These are phyloP conservation scores for Lasioglossum lativentre DNA, from an alignment of 2,888 invertebrate genomes.

Conservation along the genomic window DNA sequence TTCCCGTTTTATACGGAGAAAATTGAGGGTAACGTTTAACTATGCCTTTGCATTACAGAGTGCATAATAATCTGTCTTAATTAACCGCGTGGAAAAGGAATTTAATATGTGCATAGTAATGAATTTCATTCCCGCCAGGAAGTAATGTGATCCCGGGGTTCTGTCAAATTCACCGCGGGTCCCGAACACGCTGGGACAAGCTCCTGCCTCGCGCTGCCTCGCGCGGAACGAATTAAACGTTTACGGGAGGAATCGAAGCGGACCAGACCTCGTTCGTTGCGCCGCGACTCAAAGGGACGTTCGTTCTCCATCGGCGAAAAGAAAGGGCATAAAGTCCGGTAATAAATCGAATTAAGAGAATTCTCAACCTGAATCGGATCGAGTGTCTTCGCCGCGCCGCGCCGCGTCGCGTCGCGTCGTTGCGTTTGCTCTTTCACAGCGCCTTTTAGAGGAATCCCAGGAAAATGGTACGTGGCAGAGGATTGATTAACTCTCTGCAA, in stretches of 20 bases:
- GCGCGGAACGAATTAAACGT: neutral
- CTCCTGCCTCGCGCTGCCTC: neutral
- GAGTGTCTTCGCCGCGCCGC: neutral
- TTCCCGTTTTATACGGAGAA: slow-evolving; percentile 1
- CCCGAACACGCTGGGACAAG: no score
- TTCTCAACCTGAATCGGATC: neutral
- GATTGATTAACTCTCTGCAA: neutral
- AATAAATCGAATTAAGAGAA: neutral
- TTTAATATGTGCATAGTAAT: slow-evolving; percentile 26
- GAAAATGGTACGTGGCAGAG: neutral
- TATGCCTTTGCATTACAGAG: slow-evolving; percentile 13
- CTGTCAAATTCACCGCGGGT: slow-evolving; percentile 8
- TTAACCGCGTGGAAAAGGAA: slow-evolving; percentile 20
- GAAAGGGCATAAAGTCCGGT: neutral
- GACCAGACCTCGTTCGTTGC: neutral
- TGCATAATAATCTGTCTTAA: slow-evolving; percentile 36
- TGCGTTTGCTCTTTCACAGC: neutral
- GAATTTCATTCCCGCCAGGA: slow-evolving; percentile 24
- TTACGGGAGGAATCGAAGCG: slow-evolving; percentile 1
- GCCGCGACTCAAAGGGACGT: neutral
- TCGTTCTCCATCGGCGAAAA: neutral
- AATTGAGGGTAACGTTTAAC: slow-evolving; percentile 20
- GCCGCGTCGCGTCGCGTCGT: neutral
- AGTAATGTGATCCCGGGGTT: neutral
- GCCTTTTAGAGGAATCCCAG: neutral